Evolutionary conservation across 2,888 invertebrate genomes (phyloP), one percentile per base, ranked within the genome.

Genomic region (Platerodrilus igneus): DNA sequence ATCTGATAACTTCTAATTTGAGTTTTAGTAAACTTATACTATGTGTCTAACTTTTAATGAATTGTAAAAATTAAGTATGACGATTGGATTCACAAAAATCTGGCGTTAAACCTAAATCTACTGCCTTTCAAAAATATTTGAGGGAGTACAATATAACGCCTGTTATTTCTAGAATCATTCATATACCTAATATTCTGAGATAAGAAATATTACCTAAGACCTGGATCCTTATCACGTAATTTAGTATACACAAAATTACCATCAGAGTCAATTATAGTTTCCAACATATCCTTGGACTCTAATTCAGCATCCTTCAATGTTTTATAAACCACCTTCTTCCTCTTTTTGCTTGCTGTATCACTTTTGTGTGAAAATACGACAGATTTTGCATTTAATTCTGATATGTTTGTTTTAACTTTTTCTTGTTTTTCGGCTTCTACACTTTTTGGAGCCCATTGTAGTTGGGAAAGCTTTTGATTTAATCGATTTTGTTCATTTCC

Each of bases 221-320:
- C 58, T 0, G 74, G 67, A 68, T 83, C 82, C 58, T 78, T 76
- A 31, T 78, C 70, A 28, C 73, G 71, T 37, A 83, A 66, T 59
- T 80, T 82, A 30, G 74, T 75, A 59, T 75, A 81, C 38, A 78
- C 68, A 36, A 78, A 64, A 51, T 76, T 72, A 37, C 74, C 73
- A 39, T 72, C 68, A 39, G 71, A 66, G 62, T 75, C 70, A 57
- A 77, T 73, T 2, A 74, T 68, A 53, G 74, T 74, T 51, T 69
- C 57, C 32, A 66, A 47, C 55, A 60, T 63, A 47, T 57, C 66
- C 56, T 52, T 71, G 62, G 33, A 60, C 63, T 3, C 67, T 45
- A 3, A 38, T 38, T 41, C 21, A 26, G 29, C 30, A 18, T 33
- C 13, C 14, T 31, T 43, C n/a, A 36, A 30, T 2, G 21, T 3